Evolutionary conservation across 1,140 invertebrate genomes (phyloP).

Genomic region (Diorhabda sublineata): DNA sequence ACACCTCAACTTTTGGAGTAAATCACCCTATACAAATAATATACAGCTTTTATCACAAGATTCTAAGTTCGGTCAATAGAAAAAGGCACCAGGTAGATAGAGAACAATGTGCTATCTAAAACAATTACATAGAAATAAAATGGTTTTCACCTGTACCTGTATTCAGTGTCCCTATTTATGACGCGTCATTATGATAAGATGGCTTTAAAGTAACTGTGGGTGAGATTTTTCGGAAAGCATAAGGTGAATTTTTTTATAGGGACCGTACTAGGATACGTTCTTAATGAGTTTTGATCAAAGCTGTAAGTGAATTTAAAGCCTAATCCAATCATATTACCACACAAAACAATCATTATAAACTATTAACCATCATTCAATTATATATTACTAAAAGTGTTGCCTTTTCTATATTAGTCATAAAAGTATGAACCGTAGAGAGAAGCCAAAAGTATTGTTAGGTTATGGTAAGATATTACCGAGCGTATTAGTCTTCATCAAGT

Average conservation of each 20-base stretch:
- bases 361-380: too few relatives aligned
- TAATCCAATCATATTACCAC: too few relatives aligned
- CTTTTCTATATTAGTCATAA: too few relatives aligned
- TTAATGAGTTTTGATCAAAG: too few relatives aligned
- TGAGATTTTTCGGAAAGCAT: neutral
- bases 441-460: too few relatives aligned
- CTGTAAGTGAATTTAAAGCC: too few relatives aligned
- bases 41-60: neutral
- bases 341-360: too few relatives aligned
- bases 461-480: too few relatives aligned
- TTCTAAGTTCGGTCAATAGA: neutral
- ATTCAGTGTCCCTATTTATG: neutral
- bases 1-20: neutral
- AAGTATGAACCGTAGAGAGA: too few relatives aligned
- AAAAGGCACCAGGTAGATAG: neutral
- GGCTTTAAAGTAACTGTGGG: neutral
- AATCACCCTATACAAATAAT: conserved; percentile 2
- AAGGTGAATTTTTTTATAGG: neutral
- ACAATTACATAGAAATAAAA: conserved; percentile 3
- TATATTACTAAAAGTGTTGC: too few relatives aligned
- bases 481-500: too few relatives aligned
- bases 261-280: too few relatives aligned
- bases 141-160: neutral
- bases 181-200: neutral
- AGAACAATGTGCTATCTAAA: conserved; percentile 1